Base-by-base conservation (phyloP, 2,113 vertebrate species). In the Gallinago jamesoni region DNA sequence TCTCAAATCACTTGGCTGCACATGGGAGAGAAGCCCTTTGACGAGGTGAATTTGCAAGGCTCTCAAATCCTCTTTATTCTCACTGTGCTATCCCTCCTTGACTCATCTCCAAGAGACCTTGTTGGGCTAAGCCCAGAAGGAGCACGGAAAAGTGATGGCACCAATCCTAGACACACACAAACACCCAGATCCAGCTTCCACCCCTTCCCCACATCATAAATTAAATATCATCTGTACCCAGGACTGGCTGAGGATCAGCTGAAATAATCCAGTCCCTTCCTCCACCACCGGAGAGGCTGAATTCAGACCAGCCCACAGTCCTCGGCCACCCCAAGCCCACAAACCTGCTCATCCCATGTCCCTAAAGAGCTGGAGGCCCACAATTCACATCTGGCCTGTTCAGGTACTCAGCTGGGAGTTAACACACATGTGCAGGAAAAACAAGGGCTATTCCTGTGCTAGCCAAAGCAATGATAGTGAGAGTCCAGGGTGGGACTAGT, bases 1-100 rank as follows among this genome's bases (percentile, higher is more conserved):
- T 79, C 77, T 90, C 83, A 69, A 87, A 96, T 96, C 92, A 62
- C 74, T 96, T 83, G 81, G 84, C 70, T 95, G 92, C 92, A 95
- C 73, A 76, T 87, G 74, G 80, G 37, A 81, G 37, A 94, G 69
- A 93, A 96, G 70, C 62, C 81, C 70, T 87, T 89, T 87, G 86
- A 86, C 1, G 3, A 78, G 83, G 86, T 78, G 70, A 73, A 89
- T 89, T 82, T 94, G 66, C 94, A 94, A 93, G 92, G 35, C 73
- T 90, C 79, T 81, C 33, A 89, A 76, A 94, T 95, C 89, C 57
- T 95, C 89, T 93, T 95, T 73, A 90, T 87, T 91, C 80, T 90
- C 3, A 0, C 79, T 77, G 41, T 72, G 66, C 64, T 70, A 14
- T 50, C 76, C 72, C 77, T 94, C 59, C 69, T 86, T 60, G 88